Evolutionary conservation across 2,888 invertebrate species (phyloP).

Genomic region (Isoperla grammatica): DNA sequence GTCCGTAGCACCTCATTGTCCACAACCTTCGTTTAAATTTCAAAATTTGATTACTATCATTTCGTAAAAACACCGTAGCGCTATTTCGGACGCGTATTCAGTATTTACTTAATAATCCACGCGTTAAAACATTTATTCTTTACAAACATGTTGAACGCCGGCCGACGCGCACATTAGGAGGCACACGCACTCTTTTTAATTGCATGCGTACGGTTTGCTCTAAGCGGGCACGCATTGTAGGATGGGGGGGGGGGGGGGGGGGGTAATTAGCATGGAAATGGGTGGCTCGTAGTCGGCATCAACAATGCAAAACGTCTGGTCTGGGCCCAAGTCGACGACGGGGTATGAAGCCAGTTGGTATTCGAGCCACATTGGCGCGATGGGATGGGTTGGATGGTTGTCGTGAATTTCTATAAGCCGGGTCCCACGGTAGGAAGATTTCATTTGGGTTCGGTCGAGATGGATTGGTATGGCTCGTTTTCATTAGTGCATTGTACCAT

Average conservation of each 20-base stretch:
- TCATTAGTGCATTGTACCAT: no score
- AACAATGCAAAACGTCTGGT: neutral
- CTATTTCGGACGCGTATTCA: neutral
- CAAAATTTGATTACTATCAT: no score
- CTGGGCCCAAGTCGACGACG: neutral
- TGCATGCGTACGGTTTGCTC: neutral
- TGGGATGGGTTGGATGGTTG: no score
- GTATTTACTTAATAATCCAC: neutral
- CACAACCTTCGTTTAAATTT: no score
- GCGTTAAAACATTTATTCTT: neutral
- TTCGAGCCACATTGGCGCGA: neutral
- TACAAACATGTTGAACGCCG: neutral
- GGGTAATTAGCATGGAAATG: slow-evolving; percentile 3
- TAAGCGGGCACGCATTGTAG: no score
- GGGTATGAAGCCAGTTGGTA: slow-evolving; percentile 9
- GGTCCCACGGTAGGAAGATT: no score
- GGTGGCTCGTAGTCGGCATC: neutral
- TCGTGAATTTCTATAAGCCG: no score
- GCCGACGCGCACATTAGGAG: neutral
- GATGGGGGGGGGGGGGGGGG: neutral
- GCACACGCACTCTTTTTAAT: neutral
- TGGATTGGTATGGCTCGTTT: no score
- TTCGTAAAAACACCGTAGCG: no score
- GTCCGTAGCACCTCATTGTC: no score
- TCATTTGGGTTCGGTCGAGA: no score